phyloP scores from a whole-genome alignment of 2,113 vertebrate genomes.

The western clawed frog (Xenopus tropicalis) region DNA sequence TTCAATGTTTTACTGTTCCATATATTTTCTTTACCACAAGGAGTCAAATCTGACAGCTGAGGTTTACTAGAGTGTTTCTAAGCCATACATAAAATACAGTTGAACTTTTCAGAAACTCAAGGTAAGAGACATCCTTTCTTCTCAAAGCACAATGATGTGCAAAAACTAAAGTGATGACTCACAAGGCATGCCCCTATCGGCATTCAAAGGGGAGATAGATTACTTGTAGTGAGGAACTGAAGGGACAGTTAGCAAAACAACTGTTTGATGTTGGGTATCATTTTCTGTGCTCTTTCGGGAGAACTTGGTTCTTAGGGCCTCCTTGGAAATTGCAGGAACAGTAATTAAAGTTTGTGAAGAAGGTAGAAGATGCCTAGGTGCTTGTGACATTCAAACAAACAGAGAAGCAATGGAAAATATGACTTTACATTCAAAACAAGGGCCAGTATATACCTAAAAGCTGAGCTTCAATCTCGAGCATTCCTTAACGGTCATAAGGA shows the following conservation, averaged over 20 bases:
- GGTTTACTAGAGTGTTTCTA: conserved; percentile 19
- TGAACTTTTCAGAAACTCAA: conserved; percentile 36
- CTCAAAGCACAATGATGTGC: conserved; percentile 35
- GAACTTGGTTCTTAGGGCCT: background rate
- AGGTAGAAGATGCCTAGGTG: background rate
- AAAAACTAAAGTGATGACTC: conserved; percentile 41
- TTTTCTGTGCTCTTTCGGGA: background rate
- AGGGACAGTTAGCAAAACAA: conserved; percentile 21
- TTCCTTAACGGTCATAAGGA: no score
- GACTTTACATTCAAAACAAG: no score
- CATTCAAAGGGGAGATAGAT: conserved; percentile 36
- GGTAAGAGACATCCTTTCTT: conserved; percentile 32
- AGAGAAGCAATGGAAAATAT: no score
- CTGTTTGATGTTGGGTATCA: conserved; percentile 30
- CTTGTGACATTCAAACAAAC: background rate
- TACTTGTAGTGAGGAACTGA: conserved; percentile 24
- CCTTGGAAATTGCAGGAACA: background rate
- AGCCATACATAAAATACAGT: conserved; percentile 19
- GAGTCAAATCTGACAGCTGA: conserved; percentile 1
- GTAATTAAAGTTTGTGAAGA: background rate
- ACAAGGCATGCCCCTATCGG: conserved; percentile 25
- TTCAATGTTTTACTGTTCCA: conserved; percentile 1
- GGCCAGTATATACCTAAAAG: no score
- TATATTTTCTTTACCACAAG: background rate
- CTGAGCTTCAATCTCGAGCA: no score